These are phyloP conservation scores for Bungarus multicinctus DNA, from an alignment of 2,113 vertebrate species.

Conservation along the genomic window DNA sequence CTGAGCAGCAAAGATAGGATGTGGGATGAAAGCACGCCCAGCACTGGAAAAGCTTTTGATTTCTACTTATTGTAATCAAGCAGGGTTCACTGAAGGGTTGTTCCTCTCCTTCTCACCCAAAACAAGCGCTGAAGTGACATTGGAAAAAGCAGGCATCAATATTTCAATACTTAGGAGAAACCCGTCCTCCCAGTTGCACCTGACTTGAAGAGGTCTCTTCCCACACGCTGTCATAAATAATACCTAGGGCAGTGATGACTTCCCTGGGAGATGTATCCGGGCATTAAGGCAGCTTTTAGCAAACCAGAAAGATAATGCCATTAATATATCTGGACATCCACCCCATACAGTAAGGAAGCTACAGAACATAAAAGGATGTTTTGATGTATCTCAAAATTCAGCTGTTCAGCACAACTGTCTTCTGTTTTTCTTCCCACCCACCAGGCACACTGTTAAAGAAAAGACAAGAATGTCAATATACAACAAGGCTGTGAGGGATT, in stretches of 20 bases:
- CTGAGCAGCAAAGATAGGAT: neutral
- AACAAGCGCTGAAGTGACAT: neutral
- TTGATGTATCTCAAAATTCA: neutral
- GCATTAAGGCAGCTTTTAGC: neutral
- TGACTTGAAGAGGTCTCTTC: neutral
- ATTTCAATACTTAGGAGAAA: neutral
- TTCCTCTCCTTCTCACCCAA: neutral
- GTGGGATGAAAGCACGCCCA: neutral
- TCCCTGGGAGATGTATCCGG: neutral
- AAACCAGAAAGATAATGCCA: neutral
- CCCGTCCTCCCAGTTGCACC: neutral
- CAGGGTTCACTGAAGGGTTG: neutral
- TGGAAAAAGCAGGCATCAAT: neutral
- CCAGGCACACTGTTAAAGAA: neutral
- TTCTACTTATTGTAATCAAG: neutral
- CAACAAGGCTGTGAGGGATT: neutral
- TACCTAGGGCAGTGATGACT: neutral
- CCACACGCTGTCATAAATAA: neutral
- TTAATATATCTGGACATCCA: neutral
- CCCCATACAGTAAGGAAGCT: neutral
- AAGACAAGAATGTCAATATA: neutral
- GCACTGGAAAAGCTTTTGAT: neutral
- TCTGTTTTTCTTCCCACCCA: neutral
- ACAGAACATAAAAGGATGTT: neutral
- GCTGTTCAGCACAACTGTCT: neutral